A percentile compares a stretch with the other conserved stretches of the same genome.
Evolutionary conservation across 1,140 invertebrate genomes (phyloP).

Genomic region (Drosophila saltans): DNA sequence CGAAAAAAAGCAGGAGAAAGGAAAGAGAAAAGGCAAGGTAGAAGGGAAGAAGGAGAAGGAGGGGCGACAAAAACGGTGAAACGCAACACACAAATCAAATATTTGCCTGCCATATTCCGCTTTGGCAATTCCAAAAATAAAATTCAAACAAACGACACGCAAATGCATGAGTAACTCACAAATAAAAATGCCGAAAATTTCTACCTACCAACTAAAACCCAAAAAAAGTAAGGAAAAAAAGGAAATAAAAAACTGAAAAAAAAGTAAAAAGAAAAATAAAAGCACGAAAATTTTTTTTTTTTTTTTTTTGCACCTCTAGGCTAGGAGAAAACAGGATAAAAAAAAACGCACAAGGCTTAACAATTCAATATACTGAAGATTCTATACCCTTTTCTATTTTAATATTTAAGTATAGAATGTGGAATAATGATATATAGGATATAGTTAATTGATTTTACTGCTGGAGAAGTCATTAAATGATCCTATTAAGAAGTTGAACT

Average conservation of each 20-base stretch:
- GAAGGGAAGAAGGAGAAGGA: too few relatives aligned
- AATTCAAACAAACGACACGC: conserved; percentile 62
- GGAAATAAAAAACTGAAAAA: conserved; percentile 22
- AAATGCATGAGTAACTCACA: conserved; percentile 43
- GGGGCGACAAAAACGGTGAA: conserved; percentile 11
- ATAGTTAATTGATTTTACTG: too few relatives aligned
- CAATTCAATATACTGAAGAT: not conserved
- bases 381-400: not conserved
- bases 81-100: conserved; percentile 47
- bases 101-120: conserved; percentile 59
- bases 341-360: not conserved
- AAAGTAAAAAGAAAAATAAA: conserved; percentile 39
- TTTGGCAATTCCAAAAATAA: conserved; percentile 34
- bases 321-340: not conserved
- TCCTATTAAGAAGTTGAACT: too few relatives aligned
- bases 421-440: too few relatives aligned
- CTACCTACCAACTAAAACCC: not conserved
- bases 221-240: conserved; percentile 26
- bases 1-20: conserved; percentile 13
- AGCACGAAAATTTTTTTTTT: not conserved
- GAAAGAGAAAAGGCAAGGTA: conserved; percentile 20
- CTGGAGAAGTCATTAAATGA: too few relatives aligned
- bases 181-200: conserved; percentile 57
- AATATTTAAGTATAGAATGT: too few relatives aligned
- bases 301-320: conserved; percentile 5